Percentiles rank a stretch among this genome's conserved stretches.
These are phyloP conservation scores for Pogonus chalceus DNA, from an alignment of 1,140 invertebrate species.

Conservation along the genomic window DNA sequence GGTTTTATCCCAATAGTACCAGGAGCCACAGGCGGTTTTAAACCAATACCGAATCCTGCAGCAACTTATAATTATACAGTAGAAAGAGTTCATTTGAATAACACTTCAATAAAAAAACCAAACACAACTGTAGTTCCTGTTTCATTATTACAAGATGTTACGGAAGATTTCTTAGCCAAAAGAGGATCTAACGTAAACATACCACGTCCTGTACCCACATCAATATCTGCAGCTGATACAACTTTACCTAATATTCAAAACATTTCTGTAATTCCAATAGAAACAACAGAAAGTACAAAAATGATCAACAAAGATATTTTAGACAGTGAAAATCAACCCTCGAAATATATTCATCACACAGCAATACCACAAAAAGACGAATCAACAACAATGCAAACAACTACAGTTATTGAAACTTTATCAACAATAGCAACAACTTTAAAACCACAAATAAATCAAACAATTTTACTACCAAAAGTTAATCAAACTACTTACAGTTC, in stretches of 20 bases:
- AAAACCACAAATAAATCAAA: background rate
- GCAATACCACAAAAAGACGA: slow-evolving; percentile 7
- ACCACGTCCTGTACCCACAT: slow-evolving; percentile 12
- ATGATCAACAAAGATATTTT: slow-evolving; percentile 2
- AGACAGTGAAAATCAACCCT: background rate
- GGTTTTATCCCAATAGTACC: slow-evolving; percentile 64
- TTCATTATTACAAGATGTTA: background rate
- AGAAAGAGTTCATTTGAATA: slow-evolving; percentile 9
- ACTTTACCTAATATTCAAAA: background rate
- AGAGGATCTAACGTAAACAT: slow-evolving; percentile 3
- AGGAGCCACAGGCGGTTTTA: slow-evolving; percentile 54
- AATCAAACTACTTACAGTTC: background rate
- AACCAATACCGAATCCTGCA: slow-evolving; percentile 51
- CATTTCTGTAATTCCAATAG: background rate
- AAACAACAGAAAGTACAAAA: background rate
- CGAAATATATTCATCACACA: background rate
- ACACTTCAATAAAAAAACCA: background rate
- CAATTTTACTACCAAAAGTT: background rate
- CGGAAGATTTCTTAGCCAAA: background rate
- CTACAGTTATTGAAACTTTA: background rate
- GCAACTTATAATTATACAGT: slow-evolving; percentile 15
- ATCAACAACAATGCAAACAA: background rate
- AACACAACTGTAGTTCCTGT: background rate
- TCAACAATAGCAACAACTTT: background rate
- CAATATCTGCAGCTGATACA: background rate